Percentiles rank a stretch among this genome's conserved stretches.
Evolutionary conservation across 2,888 invertebrate genomes (phyloP).

Genomic region (Perizoma affinitatum): DNA sequence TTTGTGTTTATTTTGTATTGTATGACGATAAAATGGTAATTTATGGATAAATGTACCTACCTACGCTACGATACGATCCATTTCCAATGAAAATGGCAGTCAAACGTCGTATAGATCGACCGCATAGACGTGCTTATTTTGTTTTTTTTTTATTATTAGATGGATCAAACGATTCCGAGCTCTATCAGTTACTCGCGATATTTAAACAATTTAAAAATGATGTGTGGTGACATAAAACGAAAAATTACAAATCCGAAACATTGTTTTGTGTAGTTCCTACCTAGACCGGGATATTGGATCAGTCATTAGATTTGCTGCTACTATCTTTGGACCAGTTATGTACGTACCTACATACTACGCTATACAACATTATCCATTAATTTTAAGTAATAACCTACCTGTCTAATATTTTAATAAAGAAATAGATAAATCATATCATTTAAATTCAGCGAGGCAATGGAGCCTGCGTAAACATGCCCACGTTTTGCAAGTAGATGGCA

Average conservation of each 20-base stretch:
- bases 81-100: conserved; percentile 45
- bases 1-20: background rate
- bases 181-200: conserved; percentile 19
- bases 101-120: conserved; percentile 37
- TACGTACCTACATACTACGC: background rate
- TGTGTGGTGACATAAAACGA: conserved; percentile 29
- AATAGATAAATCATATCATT: too few relatives aligned
- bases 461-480: too few relatives aligned
- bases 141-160: conserved; percentile 32
- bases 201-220: conserved; percentile 20
- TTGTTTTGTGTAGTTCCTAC: conserved; percentile 25
- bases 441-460: too few relatives aligned
- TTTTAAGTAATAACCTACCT: too few relatives aligned
- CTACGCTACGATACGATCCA: conserved; percentile 42
- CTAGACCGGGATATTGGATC: conserved; percentile 8
- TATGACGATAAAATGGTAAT: conserved; percentile 44
- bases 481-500: too few relatives aligned
- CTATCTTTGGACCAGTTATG: conserved; percentile 10
- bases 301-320: conserved; percentile 4
- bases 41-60: conserved; percentile 51
- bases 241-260: conserved; percentile 25
- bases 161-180: conserved; percentile 9
- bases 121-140: conserved; percentile 40
- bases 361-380: background rate
- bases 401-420: too few relatives aligned